Percentiles rank a stretch among this genome's conserved stretches.
phyloP scores from a whole-genome alignment of 2,797 vertebrate genomes.

The Bufotes viridis region DNA sequence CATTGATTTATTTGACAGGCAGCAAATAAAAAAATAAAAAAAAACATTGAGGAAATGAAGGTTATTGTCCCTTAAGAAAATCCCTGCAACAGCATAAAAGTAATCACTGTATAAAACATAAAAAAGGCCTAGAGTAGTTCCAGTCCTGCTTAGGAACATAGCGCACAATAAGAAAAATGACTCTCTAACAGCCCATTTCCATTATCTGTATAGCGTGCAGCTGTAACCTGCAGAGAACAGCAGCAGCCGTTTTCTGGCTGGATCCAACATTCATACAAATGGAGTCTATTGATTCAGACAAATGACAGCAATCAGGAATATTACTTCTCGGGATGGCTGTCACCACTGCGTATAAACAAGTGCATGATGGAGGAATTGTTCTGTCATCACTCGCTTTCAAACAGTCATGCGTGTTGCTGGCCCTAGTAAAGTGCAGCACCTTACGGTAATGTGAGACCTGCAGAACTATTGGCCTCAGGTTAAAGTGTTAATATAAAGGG shows the following conservation, averaged over 20 bases:
- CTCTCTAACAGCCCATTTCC: background rate
- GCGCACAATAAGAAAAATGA: constrained; percentile 20
- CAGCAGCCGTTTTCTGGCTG: background rate
- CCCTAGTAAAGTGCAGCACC: background rate
- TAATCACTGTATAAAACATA: constrained; percentile 40
- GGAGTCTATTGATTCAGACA: background rate
- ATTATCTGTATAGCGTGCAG: background rate
- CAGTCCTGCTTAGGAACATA: constrained; percentile 36
- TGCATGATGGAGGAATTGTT: background rate
- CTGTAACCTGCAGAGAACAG: constrained; percentile 6
- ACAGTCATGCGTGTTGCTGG: too few species aligned
- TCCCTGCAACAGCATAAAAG: constrained; percentile 31
- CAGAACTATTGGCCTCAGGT: background rate
- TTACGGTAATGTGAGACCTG: background rate
- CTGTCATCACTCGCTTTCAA: background rate
- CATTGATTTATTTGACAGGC: constrained; percentile 39
- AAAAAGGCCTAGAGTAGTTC: constrained; percentile 32
- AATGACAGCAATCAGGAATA: background rate
- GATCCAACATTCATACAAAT: background rate
- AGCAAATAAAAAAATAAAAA: constrained; percentile 11
- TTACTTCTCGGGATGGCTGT: background rate
- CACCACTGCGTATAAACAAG: background rate
- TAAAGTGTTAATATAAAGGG: background rate
- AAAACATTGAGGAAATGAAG: background rate
- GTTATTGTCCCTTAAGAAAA: constrained; percentile 13